These are phyloP conservation scores for Andrena camellia DNA, from an alignment of 2,888 invertebrate species.

Conservation along the genomic window DNA sequence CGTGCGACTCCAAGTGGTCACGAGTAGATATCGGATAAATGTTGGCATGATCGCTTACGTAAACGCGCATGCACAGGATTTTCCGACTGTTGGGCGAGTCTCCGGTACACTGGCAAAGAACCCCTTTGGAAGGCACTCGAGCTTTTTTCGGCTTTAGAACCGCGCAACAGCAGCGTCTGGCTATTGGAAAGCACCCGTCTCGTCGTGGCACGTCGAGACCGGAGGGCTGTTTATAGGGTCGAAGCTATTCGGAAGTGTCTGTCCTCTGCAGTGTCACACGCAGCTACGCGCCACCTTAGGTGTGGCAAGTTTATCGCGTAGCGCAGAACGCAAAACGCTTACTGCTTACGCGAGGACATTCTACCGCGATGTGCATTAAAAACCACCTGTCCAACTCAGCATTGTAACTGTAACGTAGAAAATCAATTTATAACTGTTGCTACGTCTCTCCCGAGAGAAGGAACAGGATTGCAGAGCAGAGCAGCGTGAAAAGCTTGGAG, in stretches of 20 bases:
- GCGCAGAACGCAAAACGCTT: too few species aligned
- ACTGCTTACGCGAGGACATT: too few species aligned
- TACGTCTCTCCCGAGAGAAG: neutral
- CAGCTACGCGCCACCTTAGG: neutral
- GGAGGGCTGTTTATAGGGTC: conserved; percentile 35
- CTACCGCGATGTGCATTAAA: neutral
- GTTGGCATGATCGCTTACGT: neutral
- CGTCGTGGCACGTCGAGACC: conserved; percentile 27
- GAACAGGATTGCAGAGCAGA: neutral
- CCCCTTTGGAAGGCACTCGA: conserved; percentile 32
- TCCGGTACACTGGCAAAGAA: conserved; percentile 2
- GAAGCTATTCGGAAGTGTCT: conserved; percentile 18
- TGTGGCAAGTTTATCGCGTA: too few species aligned
- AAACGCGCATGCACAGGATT: neutral
- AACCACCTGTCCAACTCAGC: too few species aligned
- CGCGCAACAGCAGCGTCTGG: conserved; percentile 19
- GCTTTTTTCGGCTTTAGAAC: conserved; percentile 38
- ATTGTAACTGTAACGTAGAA: too few species aligned
- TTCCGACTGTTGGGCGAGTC: neutral
- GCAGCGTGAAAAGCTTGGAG: neutral
- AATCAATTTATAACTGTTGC: too few species aligned
- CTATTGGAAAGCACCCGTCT: conserved; percentile 21
- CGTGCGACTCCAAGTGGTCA: neutral
- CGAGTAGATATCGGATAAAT: neutral
- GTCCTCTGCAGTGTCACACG: conserved; percentile 37